Base-by-base conservation (phyloP, 2,113 vertebrate species). In the Laticauda laticaudata region DNA sequence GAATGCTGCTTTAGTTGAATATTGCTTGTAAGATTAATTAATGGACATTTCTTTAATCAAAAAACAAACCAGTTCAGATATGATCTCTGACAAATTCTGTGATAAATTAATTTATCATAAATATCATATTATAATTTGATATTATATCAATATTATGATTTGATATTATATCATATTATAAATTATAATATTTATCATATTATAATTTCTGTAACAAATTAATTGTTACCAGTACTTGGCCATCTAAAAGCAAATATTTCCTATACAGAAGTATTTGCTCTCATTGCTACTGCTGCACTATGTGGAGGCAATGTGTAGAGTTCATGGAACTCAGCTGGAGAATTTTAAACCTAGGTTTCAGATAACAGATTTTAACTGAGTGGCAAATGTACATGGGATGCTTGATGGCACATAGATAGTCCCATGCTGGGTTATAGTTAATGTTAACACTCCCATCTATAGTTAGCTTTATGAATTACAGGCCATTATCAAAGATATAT, bases 371-470 rank as follows among this genome's bases (percentile, higher is more conserved):
- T 90, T 59, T 85, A 89, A 59, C 64, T 4, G n/a, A 34, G n/a
- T n/a, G 51, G 91, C 59, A 39, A 5, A 45, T 56, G 18, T 93
- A 24, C 6, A 23, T 86, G 69, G 75, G 92, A 87, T 90, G 89
- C 45, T 90, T 3, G 45, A 5, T 26, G 29, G 87, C 1, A 1
- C n/a, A n/a, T n/a, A 86, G 92, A 56, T 90, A 90, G 56, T 87
- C 75, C n/a, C 88, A 86, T 54, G 29, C 53, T 54, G 14, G 1
- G 23, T 57, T 43, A 86, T 94, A 93, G 81, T 92, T 95, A 87
- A 94, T 90, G 93, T 91, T 91, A 75, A 75, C 88, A 95, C 93
- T 94, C 26, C 95, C 96, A 96, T 93, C 96, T 96, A 95, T 23
- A 86, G 95, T 69, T 94, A 45, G 88, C 69, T 89, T 10, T 0